phyloP scores from a whole-genome alignment of 2,797 vertebrate species.

The Hydrocynus forskahlii region DNA sequence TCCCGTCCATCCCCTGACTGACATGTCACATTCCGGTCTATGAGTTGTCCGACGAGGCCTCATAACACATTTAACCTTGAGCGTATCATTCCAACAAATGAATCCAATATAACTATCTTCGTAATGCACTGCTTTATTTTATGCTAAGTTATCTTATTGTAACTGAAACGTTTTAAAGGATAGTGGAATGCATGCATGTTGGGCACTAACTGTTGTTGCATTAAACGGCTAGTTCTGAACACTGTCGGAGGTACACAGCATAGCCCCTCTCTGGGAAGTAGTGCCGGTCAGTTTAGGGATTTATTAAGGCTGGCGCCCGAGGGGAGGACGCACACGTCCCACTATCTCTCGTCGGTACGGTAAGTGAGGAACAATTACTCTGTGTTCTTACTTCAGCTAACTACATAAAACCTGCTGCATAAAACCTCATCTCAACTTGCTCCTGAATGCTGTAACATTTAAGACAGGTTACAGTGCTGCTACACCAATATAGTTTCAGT shows the following conservation, averaged over 20 bases:
- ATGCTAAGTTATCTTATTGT: not conserved
- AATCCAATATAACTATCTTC: not conserved
- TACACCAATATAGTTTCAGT: not conserved
- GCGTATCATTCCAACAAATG: not conserved
- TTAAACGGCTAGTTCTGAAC: not conserved
- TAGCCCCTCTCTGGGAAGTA: slow-evolving; percentile 66
- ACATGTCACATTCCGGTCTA: not conserved
- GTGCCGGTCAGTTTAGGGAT: slow-evolving; percentile 68
- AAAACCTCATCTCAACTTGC: not conserved
- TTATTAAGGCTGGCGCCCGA: slow-evolving; percentile 56
- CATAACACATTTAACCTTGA: not conserved
- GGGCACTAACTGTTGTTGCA: not conserved
- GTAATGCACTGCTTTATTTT: not conserved
- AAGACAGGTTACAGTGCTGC: not conserved
- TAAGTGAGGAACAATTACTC: slow-evolving; percentile 60
- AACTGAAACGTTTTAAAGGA: not conserved
- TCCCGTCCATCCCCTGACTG: not conserved
- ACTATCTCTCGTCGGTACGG: slow-evolving; percentile 70
- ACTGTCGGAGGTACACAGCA: slow-evolving; percentile 52
- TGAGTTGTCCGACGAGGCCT: not conserved
- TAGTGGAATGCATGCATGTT: not conserved
- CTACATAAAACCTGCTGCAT: not conserved
- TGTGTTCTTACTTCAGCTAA: not conserved
- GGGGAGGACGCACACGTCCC: slow-evolving; percentile 61
- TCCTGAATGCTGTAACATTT: too few relatives aligned